phyloP scores from a whole-genome alignment of 2,888 invertebrate species.

The Lasioglossum leucozonium region DNA sequence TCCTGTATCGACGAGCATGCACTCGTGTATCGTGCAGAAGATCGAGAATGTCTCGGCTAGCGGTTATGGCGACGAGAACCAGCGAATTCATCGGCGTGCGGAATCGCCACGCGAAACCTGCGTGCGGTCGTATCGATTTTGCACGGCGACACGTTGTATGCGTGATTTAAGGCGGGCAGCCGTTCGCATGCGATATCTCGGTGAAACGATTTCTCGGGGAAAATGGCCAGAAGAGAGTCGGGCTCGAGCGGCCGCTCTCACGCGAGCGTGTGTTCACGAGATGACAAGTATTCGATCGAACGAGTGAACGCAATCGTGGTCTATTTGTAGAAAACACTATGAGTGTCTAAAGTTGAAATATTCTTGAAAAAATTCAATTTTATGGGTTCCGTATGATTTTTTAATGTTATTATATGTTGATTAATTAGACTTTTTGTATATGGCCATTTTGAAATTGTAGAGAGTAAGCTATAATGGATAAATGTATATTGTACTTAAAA shows the following conservation, averaged over 20 bases:
- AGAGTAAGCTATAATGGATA: background rate
- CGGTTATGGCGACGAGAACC: background rate
- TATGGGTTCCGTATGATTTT: background rate
- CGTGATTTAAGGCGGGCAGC: slow-evolving; percentile 38
- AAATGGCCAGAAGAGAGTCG: background rate
- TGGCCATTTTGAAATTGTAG: background rate
- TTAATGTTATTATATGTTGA: background rate
- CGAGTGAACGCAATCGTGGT: background rate
- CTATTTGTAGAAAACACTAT: background rate
- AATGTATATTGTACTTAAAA: background rate
- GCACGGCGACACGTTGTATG: slow-evolving; percentile 29
- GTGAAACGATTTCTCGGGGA: background rate
- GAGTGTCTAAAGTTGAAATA: background rate
- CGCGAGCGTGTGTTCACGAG: background rate
- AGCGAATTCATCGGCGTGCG: slow-evolving; percentile 19
- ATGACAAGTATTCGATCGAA: background rate
- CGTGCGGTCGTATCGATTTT: slow-evolving; percentile 53
- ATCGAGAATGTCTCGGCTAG: background rate
- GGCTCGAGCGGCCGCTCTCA: background rate
- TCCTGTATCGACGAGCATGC: background rate
- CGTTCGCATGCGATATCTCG: slow-evolving; percentile 25
- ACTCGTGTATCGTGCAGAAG: background rate
- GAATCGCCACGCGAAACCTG: slow-evolving; percentile 29
- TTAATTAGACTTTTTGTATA: background rate
- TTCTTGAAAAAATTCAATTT: background rate